Base-by-base conservation (phyloP, 2,888 invertebrate species). In the Mesorhabditis spiculigera region DNA sequence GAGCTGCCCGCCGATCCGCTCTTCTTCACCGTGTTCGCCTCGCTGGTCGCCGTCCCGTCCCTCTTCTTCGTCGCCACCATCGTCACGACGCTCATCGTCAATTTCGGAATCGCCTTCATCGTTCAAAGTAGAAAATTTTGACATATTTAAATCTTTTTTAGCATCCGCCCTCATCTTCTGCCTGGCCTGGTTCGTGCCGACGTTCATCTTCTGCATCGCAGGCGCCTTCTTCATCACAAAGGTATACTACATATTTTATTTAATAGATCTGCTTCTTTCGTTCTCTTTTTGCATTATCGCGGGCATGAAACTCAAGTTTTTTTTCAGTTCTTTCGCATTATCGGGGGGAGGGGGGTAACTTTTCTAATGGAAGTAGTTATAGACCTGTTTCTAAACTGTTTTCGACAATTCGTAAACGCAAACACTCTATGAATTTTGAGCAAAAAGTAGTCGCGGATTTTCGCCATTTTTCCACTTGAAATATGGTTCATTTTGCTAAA, bases 41-140 rank as follows among this genome's bases (percentile, higher is more conserved):
- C 58, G 8, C n/a, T 50, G n/a, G 10, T 50, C n/a, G 8, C n/a
- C n/a, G 58, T 50, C n/a, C 58, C 58, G 58, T 13, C 58, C 10
- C 58, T 50, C 8, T 10, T 50, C 8, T 50, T 50, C n/a, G 58
- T 50, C n/a, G 58, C 58, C 8, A 50, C n/a, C n/a, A 50, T 50
- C 58, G 8, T n/a, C 8, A 50, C 58, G 8, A n/a, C 58, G n/a
- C n/a, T 50, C n/a, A n/a, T 50, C 10, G n/a, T 50, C 58, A 50
- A 50, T 50, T 13, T 50, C n/a, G 58, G 58, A 50, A n/a, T 50
- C n/a, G 58, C 58, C 10, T n/a, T 50, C 58, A n/a, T 50, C n/a
- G 10, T 50, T 13, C 58, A 50, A 50, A n/a, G 58, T 50, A 50
- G n/a, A 10, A 13, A 50, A 50, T 13, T 10, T 50, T 50, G 8